Percentiles rank a stretch among this genome's conserved stretches.
Conservation (phyloP, 2,888 invertebrate species). For the Flabesymbios commensalis region DNA sequence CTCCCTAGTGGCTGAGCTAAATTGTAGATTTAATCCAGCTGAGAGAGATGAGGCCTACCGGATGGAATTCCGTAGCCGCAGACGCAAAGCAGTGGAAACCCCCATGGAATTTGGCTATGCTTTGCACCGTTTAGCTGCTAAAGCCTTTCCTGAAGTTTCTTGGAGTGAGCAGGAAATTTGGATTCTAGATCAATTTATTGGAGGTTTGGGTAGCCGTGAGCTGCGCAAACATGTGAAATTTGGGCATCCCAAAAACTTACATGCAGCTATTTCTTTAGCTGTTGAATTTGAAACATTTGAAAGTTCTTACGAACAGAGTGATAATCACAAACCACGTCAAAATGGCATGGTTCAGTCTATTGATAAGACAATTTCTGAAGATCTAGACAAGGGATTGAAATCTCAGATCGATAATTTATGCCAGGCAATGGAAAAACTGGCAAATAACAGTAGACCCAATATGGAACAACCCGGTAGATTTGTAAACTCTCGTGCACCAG, state of each 20-base stretch:
- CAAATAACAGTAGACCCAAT: too few relatives aligned
- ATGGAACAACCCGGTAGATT: neutral
- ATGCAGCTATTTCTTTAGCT: neutral
- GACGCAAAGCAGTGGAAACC: neutral
- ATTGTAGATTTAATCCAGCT: neutral
- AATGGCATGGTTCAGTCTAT: too few relatives aligned
- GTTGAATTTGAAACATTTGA: neutral
- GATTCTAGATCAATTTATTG: too few relatives aligned
- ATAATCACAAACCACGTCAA: too few relatives aligned
- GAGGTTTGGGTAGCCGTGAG: too few relatives aligned
- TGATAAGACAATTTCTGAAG: too few relatives aligned
- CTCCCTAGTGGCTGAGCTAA: neutral
- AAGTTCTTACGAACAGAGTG: too few relatives aligned
- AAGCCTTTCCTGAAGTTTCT: neutral
- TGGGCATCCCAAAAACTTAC: neutral
- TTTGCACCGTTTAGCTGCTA: neutral
- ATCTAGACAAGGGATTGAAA: too few relatives aligned
- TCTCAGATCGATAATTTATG: too few relatives aligned
- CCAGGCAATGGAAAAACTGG: too few relatives aligned
- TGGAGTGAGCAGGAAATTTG: too few relatives aligned
- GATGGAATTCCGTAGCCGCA: neutral
- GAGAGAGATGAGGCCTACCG: neutral
- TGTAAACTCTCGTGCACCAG: too few relatives aligned
- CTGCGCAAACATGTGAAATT: neutral
- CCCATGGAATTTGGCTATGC: neutral